Evolutionary conservation across 2,888 invertebrate genomes (phyloP), one percentile per base, ranked within the genome.

Genomic region (Tanypteryx hageni): DNA sequence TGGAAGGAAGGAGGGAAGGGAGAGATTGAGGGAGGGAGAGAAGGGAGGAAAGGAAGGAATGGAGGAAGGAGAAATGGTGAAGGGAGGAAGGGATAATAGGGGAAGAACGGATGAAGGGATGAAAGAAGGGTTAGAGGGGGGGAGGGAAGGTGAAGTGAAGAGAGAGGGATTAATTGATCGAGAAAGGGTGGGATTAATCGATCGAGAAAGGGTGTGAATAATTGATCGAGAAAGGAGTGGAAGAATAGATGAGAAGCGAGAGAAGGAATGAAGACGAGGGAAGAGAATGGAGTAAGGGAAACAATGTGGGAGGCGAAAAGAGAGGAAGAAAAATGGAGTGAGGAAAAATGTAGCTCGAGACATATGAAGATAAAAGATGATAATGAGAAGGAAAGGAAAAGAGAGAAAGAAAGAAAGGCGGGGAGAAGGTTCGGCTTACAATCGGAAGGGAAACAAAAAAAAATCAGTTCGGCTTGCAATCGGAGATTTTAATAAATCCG

Each of bases 401-500:
- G 0, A 64, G 64, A 64, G 0, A 7, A 11, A 64, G 64, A 64
- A 64, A n/a, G n/a, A 64, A 64, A 64, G n/a, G 7, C 64, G 5
- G n/a, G 13, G 16, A n/a, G n/a, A 64, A 7, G 13, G 64, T 7
- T 5, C 16, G 8, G 44, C 3, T 3, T 3, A 44, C 44, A 44
- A 44, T 44, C 44, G 44, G 44, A 44, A 44, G 44, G 44, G 44
- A 44, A 44, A 44, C 44, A 44, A 44, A 44, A n/a, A 11, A 16
- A 76, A 18, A 76, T 0, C 0, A 76, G 9, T 22, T 22, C 27
- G 27, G 76, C 22, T 22, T 76, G 27, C 22, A 76, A 18, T 22
- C 76, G 76, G 76, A 27, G 76, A 76, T 27, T 76, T 76, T 76
- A 76, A 76, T 22, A 76, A 76, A 76, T 27, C 76, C 76, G 76